Base-by-base conservation (phyloP, 2,113 vertebrate genomes). In the Dipodomys merriami region DNA sequence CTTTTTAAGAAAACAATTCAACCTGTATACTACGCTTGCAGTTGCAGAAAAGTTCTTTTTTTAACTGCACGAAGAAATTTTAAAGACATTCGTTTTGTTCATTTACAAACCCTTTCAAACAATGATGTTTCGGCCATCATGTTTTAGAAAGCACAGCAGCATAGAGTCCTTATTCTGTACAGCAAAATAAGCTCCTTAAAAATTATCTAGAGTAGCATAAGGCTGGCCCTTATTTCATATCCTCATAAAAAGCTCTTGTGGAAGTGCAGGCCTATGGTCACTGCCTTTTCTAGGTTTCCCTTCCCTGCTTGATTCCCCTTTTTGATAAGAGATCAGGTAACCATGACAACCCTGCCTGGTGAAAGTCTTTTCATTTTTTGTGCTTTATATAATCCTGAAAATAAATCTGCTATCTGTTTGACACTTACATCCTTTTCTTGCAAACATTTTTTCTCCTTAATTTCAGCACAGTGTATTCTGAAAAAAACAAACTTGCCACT, bases 241-340 rank as follows among this genome's bases (percentile, higher is more conserved):
- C 65, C 53, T 91, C 89, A 94, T 79, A 90, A 96, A 97, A 96
- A 91, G 90, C 25, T 15, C 78, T 86, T 80, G 87, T 30, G 78
- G 74, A 88, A 23, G 35, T 27, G 9, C 68, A 79, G 91, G 33
- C 76, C 87, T 94, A 84, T 83, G 84, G 87, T 95, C 91, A 88
- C 83, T 67, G 79, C 83, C 91, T 93, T 90, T 82, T 72, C 93
- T 93, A 91, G 89, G 94, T 93, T 95, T 96, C 84, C 74, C 88
- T 96, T 86, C 87, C 67, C 90, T 77, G 90, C 76, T 89, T 80
- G 79, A 95, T 95, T 95, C 93, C 90, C 53, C 95, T 93, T 86
- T 94, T 94, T 93, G 97, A 96, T 97, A 97, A 97, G 93, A 91
- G 78, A 96, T 94, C 93, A 87, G 84, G 97, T 97, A 96, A 95